These are phyloP conservation scores for Muricea muricata DNA, from an alignment of 92 coral and sea anemone species.

Conservation along the genomic window DNA sequence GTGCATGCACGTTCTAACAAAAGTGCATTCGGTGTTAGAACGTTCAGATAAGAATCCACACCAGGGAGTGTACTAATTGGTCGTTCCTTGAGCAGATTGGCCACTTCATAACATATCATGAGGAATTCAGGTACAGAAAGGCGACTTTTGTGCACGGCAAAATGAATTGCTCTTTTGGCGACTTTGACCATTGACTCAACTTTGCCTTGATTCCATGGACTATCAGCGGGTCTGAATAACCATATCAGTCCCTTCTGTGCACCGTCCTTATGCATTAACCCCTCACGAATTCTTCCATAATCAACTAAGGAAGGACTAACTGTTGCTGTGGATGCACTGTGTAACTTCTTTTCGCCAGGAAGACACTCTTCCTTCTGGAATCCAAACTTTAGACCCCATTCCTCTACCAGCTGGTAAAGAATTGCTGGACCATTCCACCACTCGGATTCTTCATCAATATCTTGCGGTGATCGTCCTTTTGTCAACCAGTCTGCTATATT, in stretches of 20 bases:
- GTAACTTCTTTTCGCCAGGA: slow-evolving; percentile 21
- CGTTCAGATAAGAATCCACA: slow-evolving; percentile 57
- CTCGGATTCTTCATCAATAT: neutral
- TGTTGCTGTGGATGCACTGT: neutral
- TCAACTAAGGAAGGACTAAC: neutral
- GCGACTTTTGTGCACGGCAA: slow-evolving; percentile 68
- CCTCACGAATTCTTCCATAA: neutral
- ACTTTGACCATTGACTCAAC: slow-evolving; percentile 71
- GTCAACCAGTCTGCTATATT: slow-evolving; percentile 31
- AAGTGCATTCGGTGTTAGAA: slow-evolving; percentile 72
- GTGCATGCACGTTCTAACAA: slow-evolving; percentile 70
- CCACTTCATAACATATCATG: slow-evolving; percentile 66
- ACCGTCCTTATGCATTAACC: slow-evolving; percentile 36
- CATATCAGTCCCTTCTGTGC: slow-evolving; percentile 68
- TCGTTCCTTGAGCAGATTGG: slow-evolving; percentile 73
- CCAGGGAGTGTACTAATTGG: slow-evolving; percentile 73
- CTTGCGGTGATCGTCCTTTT: slow-evolving; percentile 1
- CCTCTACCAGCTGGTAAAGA: slow-evolving; percentile 1
- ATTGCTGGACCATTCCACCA: slow-evolving; percentile 29
- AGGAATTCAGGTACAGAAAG: slow-evolving; percentile 70
- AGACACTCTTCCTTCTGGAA: neutral
- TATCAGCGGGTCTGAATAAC: slow-evolving; percentile 75
- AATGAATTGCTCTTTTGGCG: slow-evolving; percentile 74
- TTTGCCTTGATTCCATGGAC: slow-evolving; percentile 81
- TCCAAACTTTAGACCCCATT: slow-evolving; percentile 23